phyloP scores from a whole-genome alignment of 2,888 invertebrate species.

The Plebejus melissa region DNA sequence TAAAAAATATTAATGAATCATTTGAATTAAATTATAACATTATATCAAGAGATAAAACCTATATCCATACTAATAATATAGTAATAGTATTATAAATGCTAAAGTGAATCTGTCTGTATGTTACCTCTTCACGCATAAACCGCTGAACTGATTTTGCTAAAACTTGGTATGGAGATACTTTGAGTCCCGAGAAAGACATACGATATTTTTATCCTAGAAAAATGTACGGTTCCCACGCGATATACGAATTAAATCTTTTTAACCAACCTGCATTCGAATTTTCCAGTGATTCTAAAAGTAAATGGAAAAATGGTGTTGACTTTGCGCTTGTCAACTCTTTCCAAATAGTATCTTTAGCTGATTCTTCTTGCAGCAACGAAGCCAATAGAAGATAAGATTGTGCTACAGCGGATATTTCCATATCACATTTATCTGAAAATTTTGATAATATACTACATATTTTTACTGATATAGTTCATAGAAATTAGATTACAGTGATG shows the following conservation, averaged over 20 bases:
- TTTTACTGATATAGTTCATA: background rate
- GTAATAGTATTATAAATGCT: no score
- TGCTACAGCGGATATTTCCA: constrained; percentile 45
- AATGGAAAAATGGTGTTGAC: constrained; percentile 45
- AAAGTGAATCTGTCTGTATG: no score
- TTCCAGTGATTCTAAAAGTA: constrained; percentile 54
- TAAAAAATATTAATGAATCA: no score
- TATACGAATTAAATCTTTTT: background rate
- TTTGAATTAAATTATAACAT: no score
- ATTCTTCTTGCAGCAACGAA: constrained; percentile 47
- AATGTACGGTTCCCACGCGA: no score
- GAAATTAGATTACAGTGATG: background rate
- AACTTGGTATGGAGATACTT: no score
- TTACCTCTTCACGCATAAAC: no score
- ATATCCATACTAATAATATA: background rate
- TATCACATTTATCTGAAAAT: constrained; percentile 48
- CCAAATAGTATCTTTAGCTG: constrained; percentile 55
- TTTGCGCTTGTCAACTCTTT: constrained; percentile 45
- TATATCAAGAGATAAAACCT: background rate
- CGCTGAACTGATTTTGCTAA: no score
- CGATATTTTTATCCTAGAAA: no score
- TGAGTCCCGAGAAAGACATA: no score
- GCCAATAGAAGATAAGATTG: constrained; percentile 54
- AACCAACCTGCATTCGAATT: constrained; percentile 51
- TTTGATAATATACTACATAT: background rate